Percentiles rank a stretch among this genome's conserved stretches.
These are phyloP conservation scores for Nothoprocta perdicaria DNA, from an alignment of 2,113 vertebrate genomes.

Conservation along the genomic window DNA sequence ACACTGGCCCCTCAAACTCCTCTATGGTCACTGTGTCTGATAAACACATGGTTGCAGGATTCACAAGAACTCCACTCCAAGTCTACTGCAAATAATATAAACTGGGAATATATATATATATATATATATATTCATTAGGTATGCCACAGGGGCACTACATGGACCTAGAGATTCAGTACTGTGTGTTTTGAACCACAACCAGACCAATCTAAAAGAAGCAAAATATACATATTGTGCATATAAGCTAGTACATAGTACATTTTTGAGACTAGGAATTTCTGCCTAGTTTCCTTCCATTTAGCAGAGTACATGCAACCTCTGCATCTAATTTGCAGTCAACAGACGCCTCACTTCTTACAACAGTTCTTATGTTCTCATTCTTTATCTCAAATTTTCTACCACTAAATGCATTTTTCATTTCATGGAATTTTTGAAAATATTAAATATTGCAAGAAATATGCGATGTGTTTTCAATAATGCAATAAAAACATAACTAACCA, in stretches of 20 bases:
- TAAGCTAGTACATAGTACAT: not conserved
- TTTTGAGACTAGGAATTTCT: not conserved
- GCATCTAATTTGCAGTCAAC: not conserved
- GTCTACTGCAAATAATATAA: not conserved
- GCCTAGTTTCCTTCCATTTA: not conserved
- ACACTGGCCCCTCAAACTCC: not conserved
- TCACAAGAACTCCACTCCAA: not conserved
- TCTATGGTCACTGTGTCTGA: rapidly evolving
- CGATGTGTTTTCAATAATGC: not conserved
- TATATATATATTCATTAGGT: too few species aligned
- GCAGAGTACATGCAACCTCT: not conserved
- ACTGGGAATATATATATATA: not conserved
- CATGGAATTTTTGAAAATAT: too few species aligned
- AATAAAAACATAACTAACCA: not conserved
- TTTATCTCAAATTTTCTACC: not conserved
- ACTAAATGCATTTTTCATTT: not conserved
- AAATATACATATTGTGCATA: not conserved
- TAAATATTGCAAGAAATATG: too few species aligned
- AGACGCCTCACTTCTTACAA: not conserved
- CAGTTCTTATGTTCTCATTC: not conserved
- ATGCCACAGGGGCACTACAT: not conserved
- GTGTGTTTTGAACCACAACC: not conserved
- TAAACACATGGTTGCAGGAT: rapidly evolving
- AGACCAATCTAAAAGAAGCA: not conserved
- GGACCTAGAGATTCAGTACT: not conserved